Evolutionary conservation across 2,888 invertebrate species (phyloP).

Genomic region (Erpobdella octoculata): DNA sequence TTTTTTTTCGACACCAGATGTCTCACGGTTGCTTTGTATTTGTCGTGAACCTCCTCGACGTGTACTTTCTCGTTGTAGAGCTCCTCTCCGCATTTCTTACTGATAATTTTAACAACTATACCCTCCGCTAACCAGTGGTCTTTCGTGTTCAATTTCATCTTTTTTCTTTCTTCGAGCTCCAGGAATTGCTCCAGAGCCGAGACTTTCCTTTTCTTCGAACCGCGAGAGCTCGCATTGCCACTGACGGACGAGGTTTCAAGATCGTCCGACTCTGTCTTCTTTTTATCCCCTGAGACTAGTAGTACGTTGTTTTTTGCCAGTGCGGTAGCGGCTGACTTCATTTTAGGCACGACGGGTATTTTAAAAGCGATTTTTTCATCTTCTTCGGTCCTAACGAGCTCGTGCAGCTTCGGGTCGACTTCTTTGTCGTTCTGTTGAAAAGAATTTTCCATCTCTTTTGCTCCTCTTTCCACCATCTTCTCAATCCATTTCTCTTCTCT

Average conservation of each 20-base stretch:
- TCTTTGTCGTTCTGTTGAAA: no score
- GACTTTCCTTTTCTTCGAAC: not conserved
- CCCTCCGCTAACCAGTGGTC: constrained; percentile 79
- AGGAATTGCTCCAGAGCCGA: constrained; percentile 71
- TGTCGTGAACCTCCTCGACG: constrained; percentile 61
- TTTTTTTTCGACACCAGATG: constrained; percentile 67
- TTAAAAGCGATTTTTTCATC: constrained; percentile 49
- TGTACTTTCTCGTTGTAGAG: constrained; percentile 83
- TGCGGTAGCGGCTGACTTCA: no score
- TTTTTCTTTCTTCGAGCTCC: constrained; percentile 65
- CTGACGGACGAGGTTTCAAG: not conserved
- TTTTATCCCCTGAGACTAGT: not conserved
- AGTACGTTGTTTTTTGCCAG: no score
- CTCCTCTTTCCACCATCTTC: not conserved
- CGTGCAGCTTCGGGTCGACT: constrained; percentile 32
- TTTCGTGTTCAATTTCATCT: constrained; percentile 64
- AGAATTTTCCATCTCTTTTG: not conserved
- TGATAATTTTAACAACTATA: constrained; percentile 79
- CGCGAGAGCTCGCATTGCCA: not conserved
- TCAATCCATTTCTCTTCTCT: not conserved
- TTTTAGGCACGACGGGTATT: not conserved
- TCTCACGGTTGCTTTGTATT: constrained; percentile 70
- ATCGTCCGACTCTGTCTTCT: not conserved
- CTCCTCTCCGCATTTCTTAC: constrained; percentile 76
- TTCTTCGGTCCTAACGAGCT: constrained; percentile 49